Base-by-base conservation (phyloP, 2,888 invertebrate species). In the Papilio gigon region DNA sequence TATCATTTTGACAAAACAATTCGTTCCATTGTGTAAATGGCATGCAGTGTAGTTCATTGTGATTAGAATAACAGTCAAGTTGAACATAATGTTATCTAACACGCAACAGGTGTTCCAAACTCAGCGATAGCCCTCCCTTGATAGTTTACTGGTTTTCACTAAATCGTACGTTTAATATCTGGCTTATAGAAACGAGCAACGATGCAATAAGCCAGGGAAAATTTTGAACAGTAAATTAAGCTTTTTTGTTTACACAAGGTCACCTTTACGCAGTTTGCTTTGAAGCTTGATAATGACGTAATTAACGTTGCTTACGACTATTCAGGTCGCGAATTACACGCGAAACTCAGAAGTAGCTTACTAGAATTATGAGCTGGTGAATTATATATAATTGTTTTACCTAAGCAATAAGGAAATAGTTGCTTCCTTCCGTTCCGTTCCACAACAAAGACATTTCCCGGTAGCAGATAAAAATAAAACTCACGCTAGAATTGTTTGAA, bases 281-380 rank as follows among this genome's bases (percentile, higher is more conserved):
- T 59, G 40, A 44, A 65, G 65, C 65, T 65, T 35, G 59, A 35
- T 65, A 65, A 58, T 25, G 44, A 58, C 22, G 58, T 33, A 35
- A 65, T 65, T 47, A 59, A 25, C 37, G 27, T 53, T 17, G 40
- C 56, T 65, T 56, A 65, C 30, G 56, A 53, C 6, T 30, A 65
- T 59, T 59, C 11, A 58, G 25, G 44, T 65, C 59, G 47, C 59
- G 47, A 30, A 59, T 59, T 58, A 44, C 25, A 35, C 58, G 40
- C 40, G 12, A 60, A 60, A 27, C 40, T 37, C 37, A 14, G n/a
- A 40, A 14, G n/a, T 60, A 60, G 22, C 25, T 40, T 60, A 60
- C 40, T 40, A 11, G 27, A 25, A 25, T 35, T 60, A 60, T 25
- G 33, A 40, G 20, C 35, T 14, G 25, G 14, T 22, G 14, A 20